A percentile compares a stretch with the other conserved stretches of the same genome.
These are phyloP conservation scores for Volucella inanis DNA, from an alignment of 2,888 invertebrate species.

Conservation along the genomic window DNA sequence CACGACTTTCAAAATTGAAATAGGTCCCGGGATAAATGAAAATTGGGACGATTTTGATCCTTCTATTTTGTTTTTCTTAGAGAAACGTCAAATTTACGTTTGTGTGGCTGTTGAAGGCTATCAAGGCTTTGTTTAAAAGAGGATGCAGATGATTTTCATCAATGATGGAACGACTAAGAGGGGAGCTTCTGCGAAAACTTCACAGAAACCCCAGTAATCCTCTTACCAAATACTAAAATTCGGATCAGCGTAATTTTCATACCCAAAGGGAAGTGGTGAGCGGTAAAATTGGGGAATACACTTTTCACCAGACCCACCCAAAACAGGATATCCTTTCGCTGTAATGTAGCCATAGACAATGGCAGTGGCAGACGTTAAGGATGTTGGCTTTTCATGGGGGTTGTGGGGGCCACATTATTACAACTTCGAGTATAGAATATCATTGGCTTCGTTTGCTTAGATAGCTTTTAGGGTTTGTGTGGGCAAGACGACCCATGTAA, in stretches of 20 bases:
- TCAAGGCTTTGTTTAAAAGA: not conserved
- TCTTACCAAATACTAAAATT: constrained; percentile 65
- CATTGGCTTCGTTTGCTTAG: constrained; percentile 64
- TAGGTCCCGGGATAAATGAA: constrained; percentile 62
- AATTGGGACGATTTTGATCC: constrained; percentile 70
- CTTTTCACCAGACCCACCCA: not conserved
- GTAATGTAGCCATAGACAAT: constrained; percentile 32
- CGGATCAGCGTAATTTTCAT: constrained; percentile 63
- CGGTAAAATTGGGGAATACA: constrained; percentile 10
- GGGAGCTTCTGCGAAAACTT: not conserved
- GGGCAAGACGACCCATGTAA: too few relatives aligned
- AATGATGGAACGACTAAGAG: too few relatives aligned
- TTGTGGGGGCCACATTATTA: constrained; percentile 11
- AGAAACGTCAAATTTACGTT: not conserved
- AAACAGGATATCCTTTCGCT: constrained; percentile 14
- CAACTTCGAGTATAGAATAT: constrained; percentile 52
- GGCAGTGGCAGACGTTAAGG: constrained; percentile 22
- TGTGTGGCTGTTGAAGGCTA: constrained; percentile 6
- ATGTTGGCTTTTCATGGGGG: constrained; percentile 35
- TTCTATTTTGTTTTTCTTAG: constrained; percentile 44
- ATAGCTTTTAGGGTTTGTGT: constrained; percentile 21
- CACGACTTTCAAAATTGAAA: constrained; percentile 43
- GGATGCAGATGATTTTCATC: too few relatives aligned
- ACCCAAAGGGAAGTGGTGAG: not conserved
- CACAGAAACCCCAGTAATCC: constrained; percentile 46